phyloP scores from a whole-genome alignment of 2,888 invertebrate species.

The Drosophila pseudotakahashii region DNA sequence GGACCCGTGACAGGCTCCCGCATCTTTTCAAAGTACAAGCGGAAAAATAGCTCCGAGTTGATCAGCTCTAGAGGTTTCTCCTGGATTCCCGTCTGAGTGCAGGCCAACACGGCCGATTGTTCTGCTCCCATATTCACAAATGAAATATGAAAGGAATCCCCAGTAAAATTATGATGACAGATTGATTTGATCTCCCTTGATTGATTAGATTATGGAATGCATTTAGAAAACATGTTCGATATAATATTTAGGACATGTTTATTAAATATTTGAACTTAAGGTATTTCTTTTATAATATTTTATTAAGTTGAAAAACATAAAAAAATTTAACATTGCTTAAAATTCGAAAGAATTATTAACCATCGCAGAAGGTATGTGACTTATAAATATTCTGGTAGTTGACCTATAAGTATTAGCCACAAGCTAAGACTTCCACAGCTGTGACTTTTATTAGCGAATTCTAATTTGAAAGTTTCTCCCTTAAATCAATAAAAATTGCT shows the following conservation, averaged over 20 bases:
- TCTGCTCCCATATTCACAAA: constrained; percentile 61
- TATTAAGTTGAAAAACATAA: too few species aligned
- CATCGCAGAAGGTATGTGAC: not conserved
- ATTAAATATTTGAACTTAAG: too few species aligned
- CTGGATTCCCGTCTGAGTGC: constrained; percentile 52
- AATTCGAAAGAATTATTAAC: too few species aligned
- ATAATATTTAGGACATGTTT: too few species aligned
- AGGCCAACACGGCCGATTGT: constrained; percentile 62
- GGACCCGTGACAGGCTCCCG: constrained; percentile 52
- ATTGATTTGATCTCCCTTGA: not conserved
- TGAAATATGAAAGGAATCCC: not conserved
- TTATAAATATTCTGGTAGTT: not conserved
- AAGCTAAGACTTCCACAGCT: constrained; percentile 29
- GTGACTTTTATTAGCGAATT: constrained; percentile 44
- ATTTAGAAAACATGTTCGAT: too few species aligned
- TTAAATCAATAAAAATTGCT: constrained; percentile 30
- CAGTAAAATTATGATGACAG: not conserved
- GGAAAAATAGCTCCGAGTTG: constrained; percentile 57
- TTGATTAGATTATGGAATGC: not conserved
- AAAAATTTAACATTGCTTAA: too few species aligned
- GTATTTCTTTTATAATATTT: too few species aligned
- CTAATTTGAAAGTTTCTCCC: constrained; percentile 2
- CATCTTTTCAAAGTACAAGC: constrained; percentile 55
- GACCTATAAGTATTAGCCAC: not conserved
- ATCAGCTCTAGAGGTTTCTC: constrained; percentile 34